Evolutionary conservation across 2,888 invertebrate genomes (phyloP).

Genomic region (Callinectes sapidus): DNA sequence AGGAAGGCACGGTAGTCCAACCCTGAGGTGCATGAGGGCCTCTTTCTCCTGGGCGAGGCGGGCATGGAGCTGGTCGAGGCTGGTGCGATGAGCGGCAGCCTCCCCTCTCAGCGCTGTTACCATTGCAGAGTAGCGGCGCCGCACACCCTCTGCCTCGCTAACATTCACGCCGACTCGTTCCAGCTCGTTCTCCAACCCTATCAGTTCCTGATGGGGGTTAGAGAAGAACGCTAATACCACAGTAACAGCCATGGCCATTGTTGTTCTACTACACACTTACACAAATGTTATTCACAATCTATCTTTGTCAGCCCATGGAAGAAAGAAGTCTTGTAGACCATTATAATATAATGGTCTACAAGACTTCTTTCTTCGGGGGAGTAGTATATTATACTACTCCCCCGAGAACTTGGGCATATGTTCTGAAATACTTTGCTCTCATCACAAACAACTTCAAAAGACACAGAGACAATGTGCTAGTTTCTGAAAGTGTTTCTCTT

Average conservation of each 20-base stretch:
- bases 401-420: too few species aligned
- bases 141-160: slow-evolving; percentile 67
- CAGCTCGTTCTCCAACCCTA: slow-evolving; percentile 69
- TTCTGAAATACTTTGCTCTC: too few species aligned
- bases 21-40: slow-evolving; percentile 58
- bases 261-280: too few species aligned
- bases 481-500: too few species aligned
- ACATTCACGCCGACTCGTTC: slow-evolving; percentile 69
- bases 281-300: background rate
- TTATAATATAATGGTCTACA: too few species aligned
- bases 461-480: too few species aligned
- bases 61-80: slow-evolving; percentile 59
- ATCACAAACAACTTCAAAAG: too few species aligned
- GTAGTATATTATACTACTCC: too few species aligned
- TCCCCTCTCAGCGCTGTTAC: slow-evolving; percentile 26
- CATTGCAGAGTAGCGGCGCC: slow-evolving; percentile 64
- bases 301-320: too few species aligned
- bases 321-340: too few species aligned
- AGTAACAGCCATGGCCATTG: too few species aligned
- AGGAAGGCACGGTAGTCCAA: background rate
- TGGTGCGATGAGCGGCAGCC: slow-evolving; percentile 62
- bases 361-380: too few species aligned
- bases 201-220: slow-evolving; percentile 59
- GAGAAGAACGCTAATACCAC: background rate
- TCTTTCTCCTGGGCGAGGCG: slow-evolving; percentile 61